Evolutionary conservation across 37 sponge, comb jelly and placozoan genomes (phyloP), one percentile per base, ranked within the genome.

Genomic region (Cladorhizidae sp.): DNA sequence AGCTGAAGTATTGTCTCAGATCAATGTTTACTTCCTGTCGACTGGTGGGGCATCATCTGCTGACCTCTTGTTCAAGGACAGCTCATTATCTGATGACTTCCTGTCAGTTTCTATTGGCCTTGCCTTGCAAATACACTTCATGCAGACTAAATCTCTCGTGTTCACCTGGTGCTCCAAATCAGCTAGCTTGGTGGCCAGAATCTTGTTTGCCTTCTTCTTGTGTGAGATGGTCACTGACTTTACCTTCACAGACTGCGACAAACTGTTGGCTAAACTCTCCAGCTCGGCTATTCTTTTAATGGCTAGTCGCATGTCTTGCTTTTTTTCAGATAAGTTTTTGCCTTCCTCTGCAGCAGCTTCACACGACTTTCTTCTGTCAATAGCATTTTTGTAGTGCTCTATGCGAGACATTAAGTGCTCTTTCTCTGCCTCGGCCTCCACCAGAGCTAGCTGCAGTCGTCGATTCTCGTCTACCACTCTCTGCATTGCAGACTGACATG

Each of bases 231-330:
- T 79, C 11, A 83, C 32, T 45, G 84, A 75, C 28, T 89, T 89
- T 67, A 83, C 89, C 33, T 89, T 89, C 29, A 89, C 89, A 36
- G 84, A 67, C 63, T 83, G 84, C 29, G 84, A 83, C 0, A 89
- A 84, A 67, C 75, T 79, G 31, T 89, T 83, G 20, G 80, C 84
- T 36, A 89, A 45, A 21, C 43, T 43, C 56, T 89, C 89, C 80
- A 89, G 49, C 39, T 89, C 89, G 2, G 39, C 35, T 15, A 83
- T 68, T 8, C 80, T 77, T 58, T 43, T 56, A 42, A 79, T 9
- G 32, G 76, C 21, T 35, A 73, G 61, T 28, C 63, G 69, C 22
- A 58, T 32, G 15, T 75, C 83, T 31, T 78, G 67, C 25, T 78
- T 64, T 50, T 65, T 78, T 52, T 67, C 67, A 33, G 74, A 12